These are phyloP conservation scores for Tamias sibiricus DNA, from an alignment of 2,113 vertebrate species.

Conservation along the genomic window DNA sequence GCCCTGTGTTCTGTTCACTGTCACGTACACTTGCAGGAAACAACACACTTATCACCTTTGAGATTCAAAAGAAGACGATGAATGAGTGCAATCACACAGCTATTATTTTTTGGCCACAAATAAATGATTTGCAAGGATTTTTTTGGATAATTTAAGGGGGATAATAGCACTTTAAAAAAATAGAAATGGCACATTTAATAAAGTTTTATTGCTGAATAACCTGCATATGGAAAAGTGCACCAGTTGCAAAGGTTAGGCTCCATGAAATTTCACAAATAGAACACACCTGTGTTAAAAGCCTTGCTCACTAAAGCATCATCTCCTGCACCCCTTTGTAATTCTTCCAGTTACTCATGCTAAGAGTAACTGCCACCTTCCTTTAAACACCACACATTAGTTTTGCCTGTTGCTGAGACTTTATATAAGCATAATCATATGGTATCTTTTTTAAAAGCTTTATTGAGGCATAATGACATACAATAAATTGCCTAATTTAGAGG, in stretches of 20 bases:
- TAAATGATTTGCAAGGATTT: constrained; percentile 45
- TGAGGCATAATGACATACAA: neutral
- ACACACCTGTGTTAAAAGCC: neutral
- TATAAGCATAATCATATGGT: neutral
- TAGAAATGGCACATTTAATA: neutral
- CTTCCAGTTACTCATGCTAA: neutral
- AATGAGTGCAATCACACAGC: neutral
- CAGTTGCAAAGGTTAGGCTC: neutral
- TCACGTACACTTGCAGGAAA: constrained; percentile 66
- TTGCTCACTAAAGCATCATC: neutral
- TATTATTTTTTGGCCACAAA: constrained; percentile 75
- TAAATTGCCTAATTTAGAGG: neutral
- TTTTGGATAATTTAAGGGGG: constrained; percentile 68
- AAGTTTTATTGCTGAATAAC: neutral
- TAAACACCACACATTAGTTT: neutral
- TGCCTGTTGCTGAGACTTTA: neutral
- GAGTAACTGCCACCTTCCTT: neutral
- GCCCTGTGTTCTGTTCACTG: constrained; percentile 63
- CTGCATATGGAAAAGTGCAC: neutral
- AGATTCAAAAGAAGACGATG: constrained; percentile 67
- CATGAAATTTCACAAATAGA: neutral
- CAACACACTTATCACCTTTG: constrained; percentile 54
- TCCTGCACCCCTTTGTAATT: neutral
- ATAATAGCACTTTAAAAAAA: neutral
- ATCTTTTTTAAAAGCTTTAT: neutral